phyloP scores from a whole-genome alignment of 1,140 invertebrate genomes.

The Diorhabda carinulata region DNA sequence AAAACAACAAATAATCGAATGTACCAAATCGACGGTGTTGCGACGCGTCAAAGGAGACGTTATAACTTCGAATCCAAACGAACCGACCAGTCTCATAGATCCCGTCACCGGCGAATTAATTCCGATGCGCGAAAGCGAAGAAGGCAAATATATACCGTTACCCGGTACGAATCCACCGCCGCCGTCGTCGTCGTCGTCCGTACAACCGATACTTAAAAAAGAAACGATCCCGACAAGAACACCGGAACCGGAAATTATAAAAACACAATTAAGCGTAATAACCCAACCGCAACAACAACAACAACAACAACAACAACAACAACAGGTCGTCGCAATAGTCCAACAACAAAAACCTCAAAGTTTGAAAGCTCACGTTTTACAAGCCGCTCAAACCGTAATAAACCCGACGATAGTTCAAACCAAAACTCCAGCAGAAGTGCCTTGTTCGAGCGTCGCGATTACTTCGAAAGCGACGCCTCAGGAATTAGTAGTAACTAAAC shows the following conservation, averaged over 20 bases:
- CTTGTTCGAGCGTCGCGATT: not conserved
- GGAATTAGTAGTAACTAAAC: not conserved
- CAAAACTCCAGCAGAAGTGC: slow-evolving; percentile 1
- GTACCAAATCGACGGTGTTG: slow-evolving; percentile 42
- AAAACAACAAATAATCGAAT: slow-evolving; percentile 36
- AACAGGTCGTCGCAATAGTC: not conserved
- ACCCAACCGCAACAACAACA: slow-evolving; percentile 27
- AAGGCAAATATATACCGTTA: slow-evolving; percentile 66
- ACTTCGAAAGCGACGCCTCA: not conserved
- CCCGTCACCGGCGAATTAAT: slow-evolving; percentile 72
- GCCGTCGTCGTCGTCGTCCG: slow-evolving; percentile 5
- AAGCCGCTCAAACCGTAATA: slow-evolving; percentile 42
- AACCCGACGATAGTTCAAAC: slow-evolving; percentile 10
- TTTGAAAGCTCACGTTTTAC: slow-evolving; percentile 55
- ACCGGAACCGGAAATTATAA: slow-evolving; percentile 23
- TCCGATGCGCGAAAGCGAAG: slow-evolving; percentile 67
- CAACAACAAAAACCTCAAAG: slow-evolving; percentile 47
- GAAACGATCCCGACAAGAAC: slow-evolving; percentile 24
- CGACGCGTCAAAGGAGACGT: slow-evolving; percentile 44
- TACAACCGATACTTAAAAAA: slow-evolving; percentile 22
- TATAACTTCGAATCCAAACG: slow-evolving; percentile 38
- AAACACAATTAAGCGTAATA: slow-evolving; percentile 26
- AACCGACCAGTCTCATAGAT: slow-evolving; percentile 65
- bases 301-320: slow-evolving; percentile 23
- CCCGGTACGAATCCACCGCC: slow-evolving; percentile 36